Conservation (phyloP, 1,140 invertebrate genomes). For the Rhagoletis pomonella region DNA sequence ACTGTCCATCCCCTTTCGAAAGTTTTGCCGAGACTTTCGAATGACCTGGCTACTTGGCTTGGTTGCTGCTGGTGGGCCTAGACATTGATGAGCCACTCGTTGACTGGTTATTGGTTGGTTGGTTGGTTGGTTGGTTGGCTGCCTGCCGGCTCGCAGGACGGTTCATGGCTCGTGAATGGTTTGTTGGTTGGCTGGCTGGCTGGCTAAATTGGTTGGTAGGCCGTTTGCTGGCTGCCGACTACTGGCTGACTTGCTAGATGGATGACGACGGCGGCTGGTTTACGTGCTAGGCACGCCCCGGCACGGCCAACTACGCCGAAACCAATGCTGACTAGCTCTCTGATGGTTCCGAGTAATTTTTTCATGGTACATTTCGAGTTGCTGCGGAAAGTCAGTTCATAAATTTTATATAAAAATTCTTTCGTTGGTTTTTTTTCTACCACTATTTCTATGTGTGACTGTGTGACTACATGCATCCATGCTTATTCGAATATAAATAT, state of each 20-base stretch:
- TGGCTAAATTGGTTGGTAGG: slow-evolving; percentile 64
- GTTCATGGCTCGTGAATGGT: slow-evolving; percentile 19
- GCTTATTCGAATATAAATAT: too few species aligned
- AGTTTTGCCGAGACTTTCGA: slow-evolving; percentile 55
- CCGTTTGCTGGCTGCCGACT: slow-evolving; percentile 37
- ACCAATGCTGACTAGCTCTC: slow-evolving; percentile 17
- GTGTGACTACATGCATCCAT: background rate
- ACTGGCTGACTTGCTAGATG: background rate
- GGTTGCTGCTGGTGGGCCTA: slow-evolving; percentile 7
- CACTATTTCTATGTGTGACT: background rate
- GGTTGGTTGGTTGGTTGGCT: background rate
- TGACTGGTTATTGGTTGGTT: slow-evolving; percentile 32
- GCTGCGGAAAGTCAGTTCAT: slow-evolving; percentile 67
- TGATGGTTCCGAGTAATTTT: slow-evolving; percentile 42
- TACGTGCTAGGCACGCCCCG: slow-evolving; percentile 65
- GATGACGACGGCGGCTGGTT: slow-evolving; percentile 24
- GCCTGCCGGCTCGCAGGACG: background rate
- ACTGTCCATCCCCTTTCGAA: slow-evolving; percentile 56
- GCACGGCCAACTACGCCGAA: slow-evolving; percentile 55
- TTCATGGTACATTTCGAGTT: slow-evolving; percentile 45
- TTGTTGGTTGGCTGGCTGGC: slow-evolving; percentile 65
- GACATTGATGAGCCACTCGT: slow-evolving; percentile 17
- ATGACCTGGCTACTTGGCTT: slow-evolving; percentile 39
- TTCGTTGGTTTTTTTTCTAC: slow-evolving; percentile 12
- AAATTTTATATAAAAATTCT: slow-evolving; percentile 63